Evolutionary conservation across 2,113 vertebrate genomes (phyloP).

Genomic region (Pelecanus crispus): DNA sequence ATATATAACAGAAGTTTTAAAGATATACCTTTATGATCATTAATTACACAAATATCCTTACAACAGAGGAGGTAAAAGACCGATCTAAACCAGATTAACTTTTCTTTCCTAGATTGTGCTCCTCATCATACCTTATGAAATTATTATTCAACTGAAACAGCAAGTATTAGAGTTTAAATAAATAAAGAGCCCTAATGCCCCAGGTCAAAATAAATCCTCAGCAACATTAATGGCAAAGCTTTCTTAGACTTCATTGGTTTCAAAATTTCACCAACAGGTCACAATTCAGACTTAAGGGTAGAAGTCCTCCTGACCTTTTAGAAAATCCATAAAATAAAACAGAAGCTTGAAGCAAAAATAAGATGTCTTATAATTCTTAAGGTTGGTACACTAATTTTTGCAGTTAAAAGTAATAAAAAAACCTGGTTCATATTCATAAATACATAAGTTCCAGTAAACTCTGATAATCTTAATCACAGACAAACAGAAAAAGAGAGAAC

Average conservation of each 20-base stretch:
- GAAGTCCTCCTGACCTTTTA: not conserved
- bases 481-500: not conserved
- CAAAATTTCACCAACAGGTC: not conserved
- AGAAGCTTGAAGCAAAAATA: not conserved
- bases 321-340: not conserved
- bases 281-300: not conserved
- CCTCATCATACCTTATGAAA: not conserved
- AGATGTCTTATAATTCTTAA: not conserved
- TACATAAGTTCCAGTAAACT: not conserved
- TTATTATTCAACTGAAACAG: not conserved
- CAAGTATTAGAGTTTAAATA: not conserved
- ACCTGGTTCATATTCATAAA: not conserved
- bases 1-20: not conserved
- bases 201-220: not conserved
- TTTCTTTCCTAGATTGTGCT: not conserved
- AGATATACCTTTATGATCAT: not conserved
- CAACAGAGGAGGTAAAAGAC: not conserved
- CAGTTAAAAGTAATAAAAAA: not conserved
- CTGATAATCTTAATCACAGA: not conserved
- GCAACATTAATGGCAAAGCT: not conserved
- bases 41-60: not conserved
- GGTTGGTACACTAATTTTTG: not conserved
- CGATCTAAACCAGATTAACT: not conserved
- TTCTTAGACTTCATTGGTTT: not conserved
- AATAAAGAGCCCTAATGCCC: not conserved